Base-by-base conservation (phyloP, 2,888 invertebrate species). In the Gymnoscelis rufifasciata region DNA sequence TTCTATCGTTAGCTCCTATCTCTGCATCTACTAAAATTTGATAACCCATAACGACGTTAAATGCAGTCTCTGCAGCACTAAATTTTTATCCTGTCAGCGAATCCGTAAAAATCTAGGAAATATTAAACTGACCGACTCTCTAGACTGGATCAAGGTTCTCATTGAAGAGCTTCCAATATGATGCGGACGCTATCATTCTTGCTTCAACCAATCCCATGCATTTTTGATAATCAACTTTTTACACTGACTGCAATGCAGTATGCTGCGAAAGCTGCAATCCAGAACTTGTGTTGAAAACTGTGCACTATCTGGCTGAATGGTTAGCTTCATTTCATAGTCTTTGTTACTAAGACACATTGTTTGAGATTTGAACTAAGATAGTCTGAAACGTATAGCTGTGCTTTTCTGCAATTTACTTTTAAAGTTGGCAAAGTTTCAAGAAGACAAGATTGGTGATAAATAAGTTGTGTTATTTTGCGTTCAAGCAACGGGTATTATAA, bases 221-320 rank as follows among this genome's bases (percentile, higher is more conserved):
- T 10, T 35, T 35, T 35, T n/a, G 11, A 35, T 11, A 10, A 11
- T 15, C 36, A 39, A 38, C 29, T 38, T 43, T 38, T 39, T 35
- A 40, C 28, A 13, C 30, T 15, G 10, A 10, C 42, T 36, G 35
- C 35, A 26, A 19, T 35, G 31, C 38, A 41, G 31, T 71, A 72
- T 68, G 61, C 81, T 84, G 84, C 86, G 83, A 70, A 46, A 49
- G 57, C 66, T 87, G 86, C 86, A 86, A 79, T 63, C 76, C 66
- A 63, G 55, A 79, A 73, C 83, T 83, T 81, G 78, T 78, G 71
- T 74, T 69, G 67, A 71, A 77, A 81, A 79, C 81, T 78, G 74
- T 74, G 15, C 19, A 67, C 64, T 50, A 28, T 60, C 72, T 40
- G 37, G 62, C 72, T 66, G 68, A 73, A 72, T 71, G 63, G 66